Conservation (phyloP, 2,797 vertebrate genomes). For the Pachyuromys duprasi region DNA sequence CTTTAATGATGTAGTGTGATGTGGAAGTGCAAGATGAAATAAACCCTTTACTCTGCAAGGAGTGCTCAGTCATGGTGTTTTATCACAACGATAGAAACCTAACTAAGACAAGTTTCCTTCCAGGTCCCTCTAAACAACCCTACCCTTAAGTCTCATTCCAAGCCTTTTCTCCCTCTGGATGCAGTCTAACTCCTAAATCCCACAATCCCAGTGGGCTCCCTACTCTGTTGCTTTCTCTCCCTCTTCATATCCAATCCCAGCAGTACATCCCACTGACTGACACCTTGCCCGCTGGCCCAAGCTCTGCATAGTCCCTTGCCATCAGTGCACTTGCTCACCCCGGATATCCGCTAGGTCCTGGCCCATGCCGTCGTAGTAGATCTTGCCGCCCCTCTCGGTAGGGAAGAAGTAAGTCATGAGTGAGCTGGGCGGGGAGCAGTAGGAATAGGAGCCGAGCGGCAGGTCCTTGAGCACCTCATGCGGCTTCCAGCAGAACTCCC, state of each 20-base stretch:
- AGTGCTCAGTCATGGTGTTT: neutral
- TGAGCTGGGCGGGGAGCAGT: slow-evolving; percentile 97
- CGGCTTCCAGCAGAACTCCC: slow-evolving; percentile 99
- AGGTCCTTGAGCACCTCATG: slow-evolving; percentile 95
- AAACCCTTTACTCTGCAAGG: neutral
- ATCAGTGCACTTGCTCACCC: slow-evolving; percentile 85
- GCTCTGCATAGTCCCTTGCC: neutral
- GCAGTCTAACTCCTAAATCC: neutral
- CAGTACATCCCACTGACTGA: neutral
- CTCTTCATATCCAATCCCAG: neutral
- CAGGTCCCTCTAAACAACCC: neutral
- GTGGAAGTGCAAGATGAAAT: neutral
- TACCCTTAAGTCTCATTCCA: neutral
- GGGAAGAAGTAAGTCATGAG: slow-evolving; percentile 98
- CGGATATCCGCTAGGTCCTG: slow-evolving; percentile 97
- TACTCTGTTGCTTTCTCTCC: neutral
- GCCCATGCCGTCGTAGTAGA: slow-evolving; percentile 99
- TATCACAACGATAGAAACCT: neutral
- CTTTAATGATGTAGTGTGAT: neutral
- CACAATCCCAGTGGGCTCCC: neutral
- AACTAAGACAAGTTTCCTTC: neutral
- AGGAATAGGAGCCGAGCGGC: slow-evolving; percentile 94
- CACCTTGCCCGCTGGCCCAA: neutral
- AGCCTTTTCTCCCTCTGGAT: neutral
- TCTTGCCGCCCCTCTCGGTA: slow-evolving; percentile 95